Base-by-base conservation (phyloP, 2,113 vertebrate species). In the Dicrurus megarhynchus region DNA sequence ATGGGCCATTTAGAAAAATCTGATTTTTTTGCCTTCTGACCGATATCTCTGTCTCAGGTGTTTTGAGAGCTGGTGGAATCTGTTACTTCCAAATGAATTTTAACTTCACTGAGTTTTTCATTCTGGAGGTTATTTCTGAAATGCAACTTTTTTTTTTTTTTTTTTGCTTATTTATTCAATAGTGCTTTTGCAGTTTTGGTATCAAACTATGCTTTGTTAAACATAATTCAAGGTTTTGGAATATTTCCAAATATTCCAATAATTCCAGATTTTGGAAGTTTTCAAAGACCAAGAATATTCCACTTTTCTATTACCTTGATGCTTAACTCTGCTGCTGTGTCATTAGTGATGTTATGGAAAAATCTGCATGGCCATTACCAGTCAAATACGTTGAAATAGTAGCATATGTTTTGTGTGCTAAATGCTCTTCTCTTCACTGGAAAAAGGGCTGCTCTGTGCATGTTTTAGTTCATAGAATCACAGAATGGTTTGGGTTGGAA, bases 21-120 rank as follows among this genome's bases (percentile, higher is more conserved):
- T 1, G 3, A 4, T 37, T 41, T 49, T 80, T 52, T 70, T n/a
- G 16, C 21, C 16, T 44, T 60, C 35, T 85, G 52, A 59, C 30
- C 0, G 0, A 6, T 88, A 11, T 4, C 16, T 70, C 52, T 42
- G 12, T 83, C 53, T 71, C 16, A 6, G 47, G 22, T 71, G 9
- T 50, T 86, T 42, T 55, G 56, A 70, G 35, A 83, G 12, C 8
- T 70, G 21, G 41, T 59, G 14, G 13, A 68, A 64, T 76, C 49
- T 23, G 1, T 55, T 55, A 33, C 10, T 75, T 90, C 16, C 39
- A 67, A 30, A 49, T 41, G 18, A 65, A 0, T 70, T 68, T 28
- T 73, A n/a, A 57, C 28, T 18, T 71, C 20, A 14, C 11, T 16
- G 37, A 47, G 11, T 16, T 79, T 87, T 53, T 61, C 2, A 10